Base-by-base conservation (phyloP, 2,797 vertebrate species). In the Threskiornis aethiopicus region DNA sequence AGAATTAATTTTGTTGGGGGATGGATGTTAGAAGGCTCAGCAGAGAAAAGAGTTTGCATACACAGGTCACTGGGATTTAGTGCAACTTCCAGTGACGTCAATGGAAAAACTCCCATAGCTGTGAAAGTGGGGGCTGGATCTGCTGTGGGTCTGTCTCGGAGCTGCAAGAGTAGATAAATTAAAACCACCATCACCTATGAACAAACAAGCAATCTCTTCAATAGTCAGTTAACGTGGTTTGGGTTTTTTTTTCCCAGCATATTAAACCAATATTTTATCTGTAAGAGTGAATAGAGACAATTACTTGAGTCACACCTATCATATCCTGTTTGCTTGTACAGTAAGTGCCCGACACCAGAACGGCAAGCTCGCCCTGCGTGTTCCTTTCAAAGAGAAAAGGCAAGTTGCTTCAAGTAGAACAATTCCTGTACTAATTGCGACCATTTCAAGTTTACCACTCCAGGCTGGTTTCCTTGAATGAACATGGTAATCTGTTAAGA, bases 321-420 rank as follows among this genome's bases (percentile, higher is more conserved):
- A 20, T 58, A 97, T 94, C 92, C 93, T 96, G 87, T 96, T 97
- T 96, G 89, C 94, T 96, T 73, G 89, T 94, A 95, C 95, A 90
- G 80, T 70, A 22, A 95, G 92, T 92, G 52, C 94, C 67, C 0
- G 31, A 89, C 54, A 94, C 44, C 84, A 96, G 95, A 89, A 87
- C 26, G 2, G 21, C 6, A 3, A 89, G 86, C 90, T 96, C 42
- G 2, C 71, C 61, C 67, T 96, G 87, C 93, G 90, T 95, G 94
- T 95, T 94, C 95, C 93, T 95, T 81, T 76, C 91, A 96, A 96
- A 96, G 84, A 94, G 89, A 95, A 94, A 88, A 93, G 94, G 92
- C 95, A 97, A 93, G 96, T 96, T 62, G 87, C 73, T 97, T 96
- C 97, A 97, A 82, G 94, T 90, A 96, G 87, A 95, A 95, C 94